Conservation (phyloP, 2,888 invertebrate genomes). For the Drosophila testacea region DNA sequence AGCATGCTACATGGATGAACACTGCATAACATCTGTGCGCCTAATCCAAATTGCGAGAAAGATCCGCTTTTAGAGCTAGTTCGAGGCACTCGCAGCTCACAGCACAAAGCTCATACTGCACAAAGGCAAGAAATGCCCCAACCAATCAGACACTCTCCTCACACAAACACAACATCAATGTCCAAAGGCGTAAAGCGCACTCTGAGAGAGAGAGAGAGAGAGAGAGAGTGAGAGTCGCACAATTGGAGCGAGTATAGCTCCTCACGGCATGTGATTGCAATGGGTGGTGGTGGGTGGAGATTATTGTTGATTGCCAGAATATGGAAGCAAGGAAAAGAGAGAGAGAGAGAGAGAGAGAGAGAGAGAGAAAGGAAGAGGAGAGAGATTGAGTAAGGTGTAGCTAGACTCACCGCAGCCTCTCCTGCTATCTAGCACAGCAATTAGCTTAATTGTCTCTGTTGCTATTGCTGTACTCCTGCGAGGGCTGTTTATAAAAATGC, state of each 20-base stretch:
- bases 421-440: constrained; percentile 62
- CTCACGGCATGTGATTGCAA: constrained; percentile 24
- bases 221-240: constrained; percentile 4
- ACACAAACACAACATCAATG: not conserved
- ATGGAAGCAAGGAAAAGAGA: not conserved
- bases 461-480: constrained; percentile 48
- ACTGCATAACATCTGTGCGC: constrained; percentile 66
- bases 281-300: constrained; percentile 25
- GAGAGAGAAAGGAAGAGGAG: not conserved
- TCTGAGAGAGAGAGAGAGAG: constrained; percentile 6
- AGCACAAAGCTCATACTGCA: constrained; percentile 36
- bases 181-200: constrained; percentile 11
- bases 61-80: constrained; percentile 84
- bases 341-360: constrained; percentile 12
- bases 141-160: constrained; percentile 23
- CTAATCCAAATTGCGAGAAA: constrained; percentile 83
- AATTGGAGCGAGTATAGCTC: constrained; percentile 34
- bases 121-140: constrained; percentile 29
- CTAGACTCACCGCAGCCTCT: constrained; percentile 39
- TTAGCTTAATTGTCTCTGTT: constrained; percentile 81
- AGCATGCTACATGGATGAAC: constrained; percentile 28
- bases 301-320: not conserved
- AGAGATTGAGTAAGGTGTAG: constrained; percentile 31
- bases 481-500: constrained; percentile 19
- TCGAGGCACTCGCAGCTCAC: constrained; percentile 45